Base-by-base conservation (phyloP, 1,140 invertebrate species). In the Sitophilus oryzae region DNA sequence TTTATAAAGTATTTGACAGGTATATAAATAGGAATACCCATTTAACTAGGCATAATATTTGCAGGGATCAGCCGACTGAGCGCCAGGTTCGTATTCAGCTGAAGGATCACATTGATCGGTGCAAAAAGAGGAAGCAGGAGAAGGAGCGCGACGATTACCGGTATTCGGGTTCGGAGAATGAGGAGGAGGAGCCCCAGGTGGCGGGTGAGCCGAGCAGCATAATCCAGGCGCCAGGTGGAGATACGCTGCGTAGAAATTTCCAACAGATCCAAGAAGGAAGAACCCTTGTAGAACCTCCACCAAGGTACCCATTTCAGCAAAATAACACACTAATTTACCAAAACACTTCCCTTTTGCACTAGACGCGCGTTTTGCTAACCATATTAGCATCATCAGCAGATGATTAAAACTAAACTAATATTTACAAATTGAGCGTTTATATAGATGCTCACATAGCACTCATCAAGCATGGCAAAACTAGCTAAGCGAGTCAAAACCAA, bases 41-140 rank as follows among this genome's bases (percentile, higher is more conserved):
- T 6, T 34, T 34, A 11, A 11, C 5, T 5, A 34, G 11, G 11
- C 11, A 34, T 5, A 34, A 34, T 9, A 38, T 35, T 46, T 14
- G 10, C 19, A 81, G 88, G 71, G 96, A 99, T 77, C 94, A 98
- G 75, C 94, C 96, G 1, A 96, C 93, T 51, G 96, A 99, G 74
- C 78, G 94, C 64, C 94, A 98, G 80, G 94, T 97, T 38, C 81
- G 95, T 67, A 98, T 96, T 76, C 94, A 98, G 70, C 84, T 99
- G 19, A 98, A 98, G 76, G 97, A 99, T 74, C 96, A 99, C 73
- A 97, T 99, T 73, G 97, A 99, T 76, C 79, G 96, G 52, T 93
- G 90, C 75, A 94, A 93, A 77, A 94, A 93, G 72, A 83, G 91
- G 70, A 93, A 93, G 77, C 88, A 91, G 69, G 89, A 93, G 65